phyloP scores from a whole-genome alignment of 2,113 vertebrate genomes.

The Polypterus senegalus region DNA sequence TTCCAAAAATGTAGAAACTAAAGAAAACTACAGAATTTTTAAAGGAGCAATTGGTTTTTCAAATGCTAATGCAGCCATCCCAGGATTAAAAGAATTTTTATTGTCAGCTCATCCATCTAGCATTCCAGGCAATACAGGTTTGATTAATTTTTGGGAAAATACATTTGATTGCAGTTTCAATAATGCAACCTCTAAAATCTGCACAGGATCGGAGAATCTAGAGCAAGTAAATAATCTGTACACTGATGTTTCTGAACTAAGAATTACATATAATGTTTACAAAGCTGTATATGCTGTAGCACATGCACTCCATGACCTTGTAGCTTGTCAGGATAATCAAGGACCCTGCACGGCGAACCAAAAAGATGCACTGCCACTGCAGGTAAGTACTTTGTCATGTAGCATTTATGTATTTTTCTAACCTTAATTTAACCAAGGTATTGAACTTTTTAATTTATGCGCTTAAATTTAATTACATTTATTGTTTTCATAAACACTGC shows the following conservation, averaged over 20 bases:
- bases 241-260: conserved; percentile 4
- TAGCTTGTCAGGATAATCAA: background rate
- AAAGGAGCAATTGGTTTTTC: conserved; percentile 1
- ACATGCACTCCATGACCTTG: background rate
- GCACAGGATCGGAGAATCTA: conserved; percentile 1
- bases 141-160: conserved; percentile 1
- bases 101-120: background rate
- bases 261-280: conserved; percentile 2
- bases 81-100: background rate
- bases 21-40: background rate
- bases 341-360: background rate
- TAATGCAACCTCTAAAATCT: background rate
- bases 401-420: conserved; percentile 27
- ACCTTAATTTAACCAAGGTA: background rate
- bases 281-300: conserved; percentile 3
- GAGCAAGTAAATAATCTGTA: background rate
- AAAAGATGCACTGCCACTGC: background rate
- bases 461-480: no score
- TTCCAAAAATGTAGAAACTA: background rate
- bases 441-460: background rate
- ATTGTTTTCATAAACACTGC: no score
- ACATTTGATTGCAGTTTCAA: background rate
- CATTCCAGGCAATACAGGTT: background rate
- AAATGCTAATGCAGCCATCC: background rate
- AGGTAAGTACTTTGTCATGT: conserved; percentile 17